These are phyloP conservation scores for Linnaemya tessellans DNA, from an alignment of 2,888 invertebrate species.

Conservation along the genomic window DNA sequence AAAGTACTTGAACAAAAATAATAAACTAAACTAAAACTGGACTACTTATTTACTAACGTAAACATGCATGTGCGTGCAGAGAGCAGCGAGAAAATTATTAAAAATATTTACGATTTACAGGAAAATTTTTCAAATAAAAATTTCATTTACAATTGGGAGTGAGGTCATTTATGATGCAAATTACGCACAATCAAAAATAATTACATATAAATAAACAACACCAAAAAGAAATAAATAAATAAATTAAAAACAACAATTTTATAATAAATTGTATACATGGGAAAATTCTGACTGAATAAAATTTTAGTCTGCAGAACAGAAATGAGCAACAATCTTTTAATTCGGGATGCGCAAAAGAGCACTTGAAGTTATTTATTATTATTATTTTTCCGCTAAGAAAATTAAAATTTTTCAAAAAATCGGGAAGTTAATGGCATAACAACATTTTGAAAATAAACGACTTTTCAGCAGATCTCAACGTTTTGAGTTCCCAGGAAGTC, in stretches of 20 bases:
- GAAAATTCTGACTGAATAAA: constrained; percentile 10
- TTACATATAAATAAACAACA: neutral
- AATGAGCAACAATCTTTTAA: neutral
- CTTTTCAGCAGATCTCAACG: too few relatives aligned
- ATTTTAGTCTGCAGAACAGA: neutral
- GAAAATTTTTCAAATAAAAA: constrained; percentile 41
- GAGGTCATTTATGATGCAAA: constrained; percentile 62
- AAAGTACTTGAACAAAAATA: neutral
- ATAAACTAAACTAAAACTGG: constrained; percentile 7
- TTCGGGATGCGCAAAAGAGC: too few relatives aligned
- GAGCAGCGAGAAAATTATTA: constrained; percentile 2
- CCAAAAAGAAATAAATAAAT: neutral
- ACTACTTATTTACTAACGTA: too few relatives aligned
- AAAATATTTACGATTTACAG: neutral
- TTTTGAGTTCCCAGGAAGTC: too few relatives aligned
- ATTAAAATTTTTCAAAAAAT: too few relatives aligned
- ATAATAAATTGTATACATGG: constrained; percentile 25
- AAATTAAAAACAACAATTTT: too few relatives aligned
- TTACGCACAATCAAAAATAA: constrained; percentile 56
- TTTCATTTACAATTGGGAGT: constrained; percentile 63
- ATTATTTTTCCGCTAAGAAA: too few relatives aligned
- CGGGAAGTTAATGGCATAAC: too few relatives aligned
- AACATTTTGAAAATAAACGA: too few relatives aligned
- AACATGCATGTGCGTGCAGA: neutral
- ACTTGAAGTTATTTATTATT: too few relatives aligned